Evolutionary conservation across 1,140 invertebrate genomes (phyloP).

Genomic region (Calephelis virginiensis): DNA sequence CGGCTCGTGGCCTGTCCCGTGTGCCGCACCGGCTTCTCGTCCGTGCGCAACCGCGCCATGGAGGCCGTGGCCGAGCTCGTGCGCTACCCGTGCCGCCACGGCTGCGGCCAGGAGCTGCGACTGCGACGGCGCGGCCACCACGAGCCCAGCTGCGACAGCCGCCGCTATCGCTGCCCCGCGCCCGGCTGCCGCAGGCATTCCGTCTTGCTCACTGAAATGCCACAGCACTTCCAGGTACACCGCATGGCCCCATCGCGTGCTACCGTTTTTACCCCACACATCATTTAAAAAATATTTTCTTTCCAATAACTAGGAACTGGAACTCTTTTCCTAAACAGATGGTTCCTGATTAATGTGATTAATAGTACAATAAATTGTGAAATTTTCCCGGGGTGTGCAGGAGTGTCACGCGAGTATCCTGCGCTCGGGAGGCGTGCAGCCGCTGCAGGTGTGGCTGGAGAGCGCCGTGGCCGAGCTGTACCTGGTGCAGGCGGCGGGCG

Average conservation of each 20-base stretch:
- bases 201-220: conserved; percentile 36
- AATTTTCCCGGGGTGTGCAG: neutral
- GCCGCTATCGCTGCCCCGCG: conserved; percentile 57
- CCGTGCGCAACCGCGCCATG: conserved; percentile 73
- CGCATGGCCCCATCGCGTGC: no score
- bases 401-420: conserved; percentile 36
- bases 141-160: conserved; percentile 57
- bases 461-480: conserved; percentile 46
- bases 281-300: no score
- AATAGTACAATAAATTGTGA: no score
- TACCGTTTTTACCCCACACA: no score
- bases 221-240: conserved; percentile 43
- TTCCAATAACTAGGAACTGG: no score
- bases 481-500: conserved; percentile 44
- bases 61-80: conserved; percentile 68
- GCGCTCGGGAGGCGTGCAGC: conserved; percentile 44
- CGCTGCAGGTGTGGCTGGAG: conserved; percentile 52
- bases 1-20: conserved; percentile 72
- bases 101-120: conserved; percentile 56
- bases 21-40: conserved; percentile 67
- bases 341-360: no score
- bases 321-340: no score
- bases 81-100: conserved; percentile 71
- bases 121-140: conserved; percentile 53
- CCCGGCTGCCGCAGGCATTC: conserved; percentile 39